phyloP scores from a whole-genome alignment of 2,888 invertebrate species.

The Drosophila tripunctata region DNA sequence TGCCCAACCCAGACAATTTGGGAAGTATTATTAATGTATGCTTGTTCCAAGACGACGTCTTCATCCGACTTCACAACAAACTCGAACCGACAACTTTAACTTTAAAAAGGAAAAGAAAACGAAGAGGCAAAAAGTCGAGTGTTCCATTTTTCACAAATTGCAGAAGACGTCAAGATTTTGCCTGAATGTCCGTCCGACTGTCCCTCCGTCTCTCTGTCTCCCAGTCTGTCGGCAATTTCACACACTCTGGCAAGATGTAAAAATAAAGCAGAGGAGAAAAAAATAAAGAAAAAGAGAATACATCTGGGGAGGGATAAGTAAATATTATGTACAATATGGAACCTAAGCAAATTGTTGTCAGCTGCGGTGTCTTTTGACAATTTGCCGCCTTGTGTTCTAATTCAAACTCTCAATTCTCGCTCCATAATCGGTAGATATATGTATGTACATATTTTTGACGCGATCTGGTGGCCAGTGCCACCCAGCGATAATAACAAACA shows the following conservation, averaged over 20 bases:
- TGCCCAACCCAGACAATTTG: slow-evolving; percentile 37
- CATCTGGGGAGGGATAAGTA: slow-evolving; percentile 4
- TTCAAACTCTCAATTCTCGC: slow-evolving; percentile 24
- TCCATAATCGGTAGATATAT: slow-evolving; percentile 44
- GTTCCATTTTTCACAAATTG: slow-evolving; percentile 39
- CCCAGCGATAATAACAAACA: slow-evolving; percentile 78
- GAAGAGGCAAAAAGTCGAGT: slow-evolving; percentile 6
- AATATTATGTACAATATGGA: slow-evolving; percentile 8
- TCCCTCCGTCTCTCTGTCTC: too few relatives aligned
- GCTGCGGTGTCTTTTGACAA: slow-evolving; percentile 70
- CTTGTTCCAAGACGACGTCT: slow-evolving; percentile 23
- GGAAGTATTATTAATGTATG: slow-evolving; percentile 48
- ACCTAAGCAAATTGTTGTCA: slow-evolving; percentile 65
- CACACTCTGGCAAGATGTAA: slow-evolving; percentile 60
- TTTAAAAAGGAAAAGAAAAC: not conserved
- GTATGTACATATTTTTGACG: slow-evolving; percentile 46
- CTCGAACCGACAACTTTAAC: slow-evolving; percentile 26
- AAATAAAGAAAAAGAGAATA: not conserved
- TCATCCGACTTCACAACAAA: slow-evolving; percentile 12
- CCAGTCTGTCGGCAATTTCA: slow-evolving; percentile 62
- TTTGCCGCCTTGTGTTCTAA: slow-evolving; percentile 64
- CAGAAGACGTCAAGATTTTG: slow-evolving; percentile 28
- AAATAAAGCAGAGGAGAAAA: slow-evolving; percentile 34
- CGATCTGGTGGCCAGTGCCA: slow-evolving; percentile 62
- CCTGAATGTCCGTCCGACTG: not conserved